Evolutionary conservation across 2,797 vertebrate genomes (phyloP), one percentile per base, ranked within the genome.

Genomic region (Acrossocheilus wenchowensis): DNA sequence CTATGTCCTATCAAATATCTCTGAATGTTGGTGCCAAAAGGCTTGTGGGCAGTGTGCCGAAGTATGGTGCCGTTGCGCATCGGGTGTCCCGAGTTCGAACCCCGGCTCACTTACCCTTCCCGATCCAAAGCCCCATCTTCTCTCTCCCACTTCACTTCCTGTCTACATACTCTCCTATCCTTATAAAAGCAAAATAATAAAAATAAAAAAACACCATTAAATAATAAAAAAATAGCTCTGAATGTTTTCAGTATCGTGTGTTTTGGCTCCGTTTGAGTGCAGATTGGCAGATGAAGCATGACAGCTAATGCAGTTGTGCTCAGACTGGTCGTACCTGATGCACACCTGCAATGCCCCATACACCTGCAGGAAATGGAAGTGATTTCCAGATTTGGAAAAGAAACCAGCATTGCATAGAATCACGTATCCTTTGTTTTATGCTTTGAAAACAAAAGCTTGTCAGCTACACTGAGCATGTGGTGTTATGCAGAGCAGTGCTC

Each of bases 401-500:
- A 43, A 73, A 60, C 21, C 6, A 43, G 39, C 48, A 72, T 19
- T 39, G 36, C 80, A 26, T 10, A 41, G 12, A 71, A 19, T n/a
- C 34, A n/a, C 12, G 5, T 39, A 57, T 15, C 19, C 34, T 82
- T 19, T 71, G 11, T 82, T 54, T 41, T 72, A 30, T 54, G 36
- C 15, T 57, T 26, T 74, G 34, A 11, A 60, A 50, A 83, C 80
- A n/a, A n/a, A n/a, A n/a, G n/a, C n/a, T n/a, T n/a, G n/a, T n/a
- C n/a, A 45, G 77, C 62, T 36, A 50, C 62, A 60, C 54, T 71
- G 74, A 52, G 78, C 81, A 14, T 50, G 84, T 88, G 89, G 87
- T 83, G 62, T 52, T 87, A 82, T 41, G 83, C 80, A 89, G 87
- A 90, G 89, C 84, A 89, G 91, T 84, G 66, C 84, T 66, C 85